Base-by-base conservation (phyloP, 1,140 invertebrate genomes). In the Zeugodacus cucurbitae region DNA sequence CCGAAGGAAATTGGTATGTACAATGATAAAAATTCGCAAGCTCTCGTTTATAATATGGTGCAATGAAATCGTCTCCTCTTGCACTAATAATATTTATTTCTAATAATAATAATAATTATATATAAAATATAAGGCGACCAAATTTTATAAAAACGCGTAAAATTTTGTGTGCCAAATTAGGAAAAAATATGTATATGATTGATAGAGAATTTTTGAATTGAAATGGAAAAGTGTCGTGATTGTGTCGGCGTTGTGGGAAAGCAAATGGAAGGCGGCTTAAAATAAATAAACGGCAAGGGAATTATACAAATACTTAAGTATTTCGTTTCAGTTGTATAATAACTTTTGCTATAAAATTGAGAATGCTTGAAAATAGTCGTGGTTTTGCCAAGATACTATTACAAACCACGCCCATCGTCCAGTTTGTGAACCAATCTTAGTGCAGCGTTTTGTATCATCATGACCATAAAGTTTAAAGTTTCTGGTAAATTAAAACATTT, bases 81-180 rank as follows among this genome's bases (percentile, higher is more conserved):
- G 74, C 74, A 82, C 22, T 54, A 29, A 29, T 26, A 26, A 48
- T 82, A 82, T 82, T 82, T 82, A 48, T 34, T 82, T 82, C 22
- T 82, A 48, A 48, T 17, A 82, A 29, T 82, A 48, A 48, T 17
- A 82, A 29, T 82, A 54, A 82, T 48, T 82, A 82, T 82, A n/a
- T 48, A 82, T 44, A 82, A 82, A 82, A 74, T 74, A 82, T 48
- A 74, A 82, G 74, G 74, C 74, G 74, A 48, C 37, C 29, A 82
- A 82, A 82, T 82, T 82, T 82, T 82, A 48, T 82, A 82, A 74
- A 82, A 82, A 82, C 74, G 74, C 74, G 74, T 82, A 82, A 82
- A 82, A 82, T 82, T 82, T 82, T 82, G 74, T 82, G 74, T 82
- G 74, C 74, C 74, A 82, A 82, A 82, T 82, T 22, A 48, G 74